phyloP scores from a whole-genome alignment of 2,888 invertebrate genomes.

The Macropis europaea region DNA sequence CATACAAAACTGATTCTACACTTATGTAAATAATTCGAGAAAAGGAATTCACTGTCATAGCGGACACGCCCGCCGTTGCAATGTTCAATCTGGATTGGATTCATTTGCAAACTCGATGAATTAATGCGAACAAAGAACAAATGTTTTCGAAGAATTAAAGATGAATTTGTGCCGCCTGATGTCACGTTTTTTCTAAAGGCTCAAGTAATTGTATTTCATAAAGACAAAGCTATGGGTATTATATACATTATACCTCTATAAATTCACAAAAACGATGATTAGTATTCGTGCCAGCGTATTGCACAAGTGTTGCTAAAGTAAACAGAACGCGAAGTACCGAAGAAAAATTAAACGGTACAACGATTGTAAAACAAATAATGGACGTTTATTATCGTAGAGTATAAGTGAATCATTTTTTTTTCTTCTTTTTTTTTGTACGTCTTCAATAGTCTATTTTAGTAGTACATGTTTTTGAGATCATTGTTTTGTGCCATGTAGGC shows the following conservation, averaged over 20 bases:
- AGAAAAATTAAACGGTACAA: conserved; percentile 6
- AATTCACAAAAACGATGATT: conserved; percentile 28
- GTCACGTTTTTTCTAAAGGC: conserved; percentile 31
- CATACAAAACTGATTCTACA: conserved; percentile 39
- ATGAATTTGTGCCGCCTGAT: conserved; percentile 4
- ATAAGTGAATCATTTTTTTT: conserved; percentile 42
- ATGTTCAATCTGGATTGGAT: conserved; percentile 3
- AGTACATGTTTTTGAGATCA: conserved; percentile 39
- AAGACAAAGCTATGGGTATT: conserved; percentile 10
- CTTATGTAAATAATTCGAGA: conserved; percentile 51
- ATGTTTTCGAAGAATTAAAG: neutral
- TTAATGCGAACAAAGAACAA: neutral
- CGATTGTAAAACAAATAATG: conserved; percentile 34
- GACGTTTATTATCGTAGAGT: conserved; percentile 41
- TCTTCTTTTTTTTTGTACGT: conserved; percentile 21
- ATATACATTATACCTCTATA: conserved; percentile 21
- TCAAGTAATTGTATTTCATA: conserved; percentile 39
- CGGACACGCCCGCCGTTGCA: neutral
- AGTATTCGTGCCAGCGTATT: conserved; percentile 29
- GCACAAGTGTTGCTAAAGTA: conserved; percentile 37
- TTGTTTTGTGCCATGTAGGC: conserved; percentile 40
- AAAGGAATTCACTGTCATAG: conserved; percentile 24
- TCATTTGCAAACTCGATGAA: neutral
- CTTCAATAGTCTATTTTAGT: conserved; percentile 45
- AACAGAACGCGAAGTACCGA: conserved; percentile 22